These are phyloP conservation scores for Nomada hirtipes DNA, from an alignment of 2,888 invertebrate genomes.

Conservation along the genomic window DNA sequence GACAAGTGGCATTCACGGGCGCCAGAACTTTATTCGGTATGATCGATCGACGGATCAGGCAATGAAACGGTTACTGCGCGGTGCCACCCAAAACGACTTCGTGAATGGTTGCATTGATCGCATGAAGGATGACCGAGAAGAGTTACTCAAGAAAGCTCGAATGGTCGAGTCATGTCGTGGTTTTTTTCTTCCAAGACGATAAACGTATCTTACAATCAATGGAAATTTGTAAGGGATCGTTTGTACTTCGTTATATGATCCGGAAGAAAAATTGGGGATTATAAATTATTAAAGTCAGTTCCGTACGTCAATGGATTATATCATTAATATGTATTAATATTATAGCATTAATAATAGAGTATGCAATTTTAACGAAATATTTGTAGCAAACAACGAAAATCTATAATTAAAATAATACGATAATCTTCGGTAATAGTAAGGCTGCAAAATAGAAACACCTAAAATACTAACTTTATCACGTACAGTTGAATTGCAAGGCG, in stretches of 20 bases:
- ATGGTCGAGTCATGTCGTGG: not conserved
- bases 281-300: too few relatives aligned
- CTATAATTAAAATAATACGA: too few relatives aligned
- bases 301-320: too few relatives aligned
- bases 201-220: slow-evolving; percentile 8
- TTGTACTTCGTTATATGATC: slow-evolving; percentile 3
- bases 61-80: slow-evolving; percentile 55
- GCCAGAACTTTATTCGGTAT: slow-evolving; percentile 68
- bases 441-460: too few relatives aligned
- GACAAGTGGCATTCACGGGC: slow-evolving; percentile 70
- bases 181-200: not conserved
- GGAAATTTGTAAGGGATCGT: not conserved
- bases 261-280: too few relatives aligned
- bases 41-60: slow-evolving; percentile 69
- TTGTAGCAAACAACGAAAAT: too few relatives aligned
- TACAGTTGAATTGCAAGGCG: too few relatives aligned
- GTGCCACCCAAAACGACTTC: slow-evolving; percentile 52
- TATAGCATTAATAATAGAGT: too few relatives aligned
- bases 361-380: too few relatives aligned
- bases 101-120: slow-evolving; percentile 48
- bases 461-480: too few relatives aligned
- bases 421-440: too few relatives aligned
- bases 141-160: slow-evolving; percentile 4
- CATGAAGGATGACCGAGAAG: slow-evolving; percentile 32
- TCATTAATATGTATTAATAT: too few relatives aligned